Conservation (phyloP, 2,888 invertebrate species). For the Nemurella pictetii region DNA sequence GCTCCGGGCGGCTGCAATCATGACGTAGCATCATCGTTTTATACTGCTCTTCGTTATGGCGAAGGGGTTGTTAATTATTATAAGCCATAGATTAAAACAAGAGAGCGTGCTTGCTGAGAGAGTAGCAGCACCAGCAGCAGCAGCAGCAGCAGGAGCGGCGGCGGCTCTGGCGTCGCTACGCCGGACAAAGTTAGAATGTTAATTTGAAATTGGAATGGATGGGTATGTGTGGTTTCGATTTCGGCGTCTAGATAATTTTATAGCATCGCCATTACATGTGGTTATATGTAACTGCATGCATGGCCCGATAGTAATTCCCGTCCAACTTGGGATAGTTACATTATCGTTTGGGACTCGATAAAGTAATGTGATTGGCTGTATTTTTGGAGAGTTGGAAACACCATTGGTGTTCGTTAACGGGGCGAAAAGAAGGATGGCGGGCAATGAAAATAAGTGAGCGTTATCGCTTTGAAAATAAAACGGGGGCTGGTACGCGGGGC, state of each 20-base stretch:
- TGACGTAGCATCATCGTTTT: slow-evolving; percentile 30
- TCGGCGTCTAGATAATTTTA: background rate
- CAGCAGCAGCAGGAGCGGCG: background rate
- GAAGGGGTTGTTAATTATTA: slow-evolving; percentile 31
- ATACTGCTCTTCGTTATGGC: slow-evolving; percentile 21
- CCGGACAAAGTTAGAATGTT: slow-evolving; percentile 23
- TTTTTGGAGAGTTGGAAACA: background rate
- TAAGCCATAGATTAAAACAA: slow-evolving; percentile 31
- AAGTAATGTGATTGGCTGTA: background rate
- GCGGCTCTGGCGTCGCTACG: background rate
- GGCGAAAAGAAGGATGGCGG: background rate
- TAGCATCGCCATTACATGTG: background rate
- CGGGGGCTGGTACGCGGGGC: background rate
- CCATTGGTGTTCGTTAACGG: background rate
- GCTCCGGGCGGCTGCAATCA: slow-evolving; percentile 27
- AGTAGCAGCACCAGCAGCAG: background rate
- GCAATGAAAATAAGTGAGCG: background rate
- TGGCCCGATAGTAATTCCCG: background rate
- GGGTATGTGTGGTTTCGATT: background rate
- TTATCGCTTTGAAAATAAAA: background rate
- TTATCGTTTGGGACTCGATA: slow-evolving; percentile 16
- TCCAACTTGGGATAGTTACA: background rate
- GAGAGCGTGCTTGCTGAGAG: background rate
- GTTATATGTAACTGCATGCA: background rate
- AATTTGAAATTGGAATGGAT: slow-evolving; percentile 24